Evolutionary conservation across 2,113 vertebrate genomes (phyloP).

Genomic region (Todiramphus chloris): DNA sequence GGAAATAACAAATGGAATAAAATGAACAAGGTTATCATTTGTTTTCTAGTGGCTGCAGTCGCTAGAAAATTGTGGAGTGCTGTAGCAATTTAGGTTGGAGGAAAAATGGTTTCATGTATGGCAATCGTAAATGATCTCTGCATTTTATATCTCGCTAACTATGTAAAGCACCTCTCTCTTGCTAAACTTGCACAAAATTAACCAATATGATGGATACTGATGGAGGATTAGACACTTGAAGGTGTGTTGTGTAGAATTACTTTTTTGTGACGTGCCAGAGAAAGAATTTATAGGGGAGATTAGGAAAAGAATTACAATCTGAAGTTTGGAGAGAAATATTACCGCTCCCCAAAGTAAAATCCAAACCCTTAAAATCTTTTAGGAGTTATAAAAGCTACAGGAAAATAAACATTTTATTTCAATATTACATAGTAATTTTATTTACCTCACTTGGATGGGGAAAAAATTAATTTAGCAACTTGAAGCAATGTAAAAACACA

Average conservation of each 20-base stretch:
- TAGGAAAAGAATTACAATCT: neutral
- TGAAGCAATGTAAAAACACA: neutral
- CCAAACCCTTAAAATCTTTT: neutral
- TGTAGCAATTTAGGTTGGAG: neutral
- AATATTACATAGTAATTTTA: neutral
- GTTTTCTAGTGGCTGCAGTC: neutral
- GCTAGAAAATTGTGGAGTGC: neutral
- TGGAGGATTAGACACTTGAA: neutral
- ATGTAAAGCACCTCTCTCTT: neutral
- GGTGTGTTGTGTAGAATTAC: neutral
- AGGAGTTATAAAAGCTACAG: neutral
- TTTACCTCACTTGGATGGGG: neutral
- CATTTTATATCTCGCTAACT: neutral
- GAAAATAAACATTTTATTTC: neutral
- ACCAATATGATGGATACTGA: neutral
- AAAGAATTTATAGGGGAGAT: neutral
- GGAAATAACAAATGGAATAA: neutral
- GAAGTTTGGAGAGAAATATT: neutral
- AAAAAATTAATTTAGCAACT: accelerated
- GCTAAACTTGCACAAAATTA: neutral
- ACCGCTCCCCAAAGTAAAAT: neutral
- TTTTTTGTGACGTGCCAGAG: neutral
- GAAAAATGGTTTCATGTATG: neutral
- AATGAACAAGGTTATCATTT: neutral
- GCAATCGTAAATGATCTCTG: neutral